phyloP scores from a whole-genome alignment of 2,797 vertebrate species.

The Tolypeutes matacus region DNA sequence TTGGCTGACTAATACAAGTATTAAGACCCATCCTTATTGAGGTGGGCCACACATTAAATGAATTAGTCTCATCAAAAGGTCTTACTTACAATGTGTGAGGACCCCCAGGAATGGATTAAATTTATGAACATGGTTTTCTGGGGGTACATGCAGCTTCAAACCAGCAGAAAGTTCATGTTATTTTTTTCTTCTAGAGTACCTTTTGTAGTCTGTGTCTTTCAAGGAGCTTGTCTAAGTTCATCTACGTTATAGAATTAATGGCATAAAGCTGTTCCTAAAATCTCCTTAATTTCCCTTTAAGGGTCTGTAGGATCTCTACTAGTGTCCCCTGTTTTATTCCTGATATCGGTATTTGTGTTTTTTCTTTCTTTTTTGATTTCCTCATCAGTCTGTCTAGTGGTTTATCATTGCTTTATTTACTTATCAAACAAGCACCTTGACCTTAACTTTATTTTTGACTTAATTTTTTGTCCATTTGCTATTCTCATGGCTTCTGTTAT shows the following conservation, averaged over 20 bases:
- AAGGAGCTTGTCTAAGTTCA: neutral
- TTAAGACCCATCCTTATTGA: no score
- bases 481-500: neutral
- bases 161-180: neutral
- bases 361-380: neutral
- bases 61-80: no score
- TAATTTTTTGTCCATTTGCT: neutral
- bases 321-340: neutral
- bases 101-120: no score
- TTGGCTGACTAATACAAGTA: no score
- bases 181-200: neutral
- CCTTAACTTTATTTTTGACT: neutral
- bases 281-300: neutral
- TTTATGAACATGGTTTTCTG: no score
- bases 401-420: neutral
- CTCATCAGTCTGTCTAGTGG: neutral
- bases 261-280: neutral
- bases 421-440: neutral
- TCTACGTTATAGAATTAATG: neutral
- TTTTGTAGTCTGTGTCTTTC: neutral
- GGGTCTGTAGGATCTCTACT: neutral
- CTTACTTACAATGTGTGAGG: no score
- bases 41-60: no score
- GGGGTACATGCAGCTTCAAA: no score
- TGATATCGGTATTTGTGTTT: neutral